Evolutionary conservation across 2,113 vertebrate species (phyloP).

Genomic region (Pycnonotus jocosus): DNA sequence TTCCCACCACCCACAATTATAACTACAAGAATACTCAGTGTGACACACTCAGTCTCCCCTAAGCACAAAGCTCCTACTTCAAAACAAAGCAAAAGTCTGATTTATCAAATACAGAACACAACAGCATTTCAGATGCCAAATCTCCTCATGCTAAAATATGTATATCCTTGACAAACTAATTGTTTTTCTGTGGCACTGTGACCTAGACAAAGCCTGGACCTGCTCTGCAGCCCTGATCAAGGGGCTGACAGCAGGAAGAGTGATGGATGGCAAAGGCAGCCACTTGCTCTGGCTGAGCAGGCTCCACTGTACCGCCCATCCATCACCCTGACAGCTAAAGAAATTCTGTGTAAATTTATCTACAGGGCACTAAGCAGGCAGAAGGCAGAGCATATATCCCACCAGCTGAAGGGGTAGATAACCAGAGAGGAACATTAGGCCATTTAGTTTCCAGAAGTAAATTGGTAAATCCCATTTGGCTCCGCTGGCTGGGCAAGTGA

Average conservation of each 20-base stretch:
- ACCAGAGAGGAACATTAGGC: neutral
- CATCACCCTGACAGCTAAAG: constrained; percentile 72
- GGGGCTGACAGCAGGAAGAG: constrained; percentile 44
- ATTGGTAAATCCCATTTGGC: constrained; percentile 19
- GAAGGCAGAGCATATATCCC: constrained; percentile 31
- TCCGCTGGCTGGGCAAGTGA: neutral
- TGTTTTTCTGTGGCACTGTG: constrained; percentile 2
- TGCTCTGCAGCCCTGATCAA: constrained; percentile 16
- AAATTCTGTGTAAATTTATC: constrained; percentile 65
- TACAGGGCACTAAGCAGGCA: constrained; percentile 48
- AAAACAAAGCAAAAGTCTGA: neutral
- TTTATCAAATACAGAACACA: neutral
- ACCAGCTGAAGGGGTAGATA: constrained; percentile 50
- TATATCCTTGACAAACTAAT: constrained; percentile 46
- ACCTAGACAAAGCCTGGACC: constrained; percentile 13
- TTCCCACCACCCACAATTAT: neutral
- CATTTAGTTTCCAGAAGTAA: constrained; percentile 33
- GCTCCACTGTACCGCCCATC: constrained; percentile 55
- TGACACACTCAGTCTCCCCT: neutral
- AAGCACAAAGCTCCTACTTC: neutral
- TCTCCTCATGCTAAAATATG: constrained; percentile 23
- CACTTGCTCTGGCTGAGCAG: constrained; percentile 59
- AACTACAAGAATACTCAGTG: neutral
- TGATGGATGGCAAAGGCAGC: constrained; percentile 65
- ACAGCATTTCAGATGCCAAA: neutral